Evolutionary conservation across 2,113 vertebrate species (phyloP), one percentile per base, ranked within the genome.

Genomic region (Dasyornis broadbenti): DNA sequence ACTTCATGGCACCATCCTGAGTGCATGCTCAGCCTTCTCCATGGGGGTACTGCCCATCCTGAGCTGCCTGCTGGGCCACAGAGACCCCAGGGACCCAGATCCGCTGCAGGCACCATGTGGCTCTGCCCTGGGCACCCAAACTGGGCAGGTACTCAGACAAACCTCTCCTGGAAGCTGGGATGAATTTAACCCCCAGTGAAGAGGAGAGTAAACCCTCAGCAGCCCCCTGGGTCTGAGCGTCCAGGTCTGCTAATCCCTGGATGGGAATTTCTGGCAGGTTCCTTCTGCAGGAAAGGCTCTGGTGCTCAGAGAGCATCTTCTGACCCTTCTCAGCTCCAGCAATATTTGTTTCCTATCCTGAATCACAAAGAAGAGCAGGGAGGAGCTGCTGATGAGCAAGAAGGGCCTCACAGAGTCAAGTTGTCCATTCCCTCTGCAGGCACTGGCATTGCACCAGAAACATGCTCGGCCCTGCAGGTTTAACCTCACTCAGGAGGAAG

Each of bases 11-110:
- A 61, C 53, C 5, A 30, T 26, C 27, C 42, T 3, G 6, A 65
- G 31, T 7, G 9, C 1, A 0, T 14, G 24, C 30, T 60, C 18
- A 84, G n/a, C 54, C 27, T 49, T 57, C 54, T 69, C 13, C 56
- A 19, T 0, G 7, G 1, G 7, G n/a, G 7, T 11, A 9, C 10
- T 31, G 53, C 42, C 57, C 40, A 1, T 11, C 9, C 15, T 0
- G 0, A 71, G 71, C 56, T 66, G 14, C 22, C 26, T 66, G 56
- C 40, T 31, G 47, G 22, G 26, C 31, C 22, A 53, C 64, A 59
- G 5, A 27, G 28, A 23, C 10, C 57, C 4, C 5, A 4, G 18
- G 54, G 30, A 50, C 37, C 23, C 42, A 44, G 13, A 60, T 16
- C 7, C 84, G 37, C 44, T 5, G 2, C 44, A 68, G 30, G 57